Base-by-base conservation (phyloP, 2,113 vertebrate species). In the Pterocles gutturalis region DNA sequence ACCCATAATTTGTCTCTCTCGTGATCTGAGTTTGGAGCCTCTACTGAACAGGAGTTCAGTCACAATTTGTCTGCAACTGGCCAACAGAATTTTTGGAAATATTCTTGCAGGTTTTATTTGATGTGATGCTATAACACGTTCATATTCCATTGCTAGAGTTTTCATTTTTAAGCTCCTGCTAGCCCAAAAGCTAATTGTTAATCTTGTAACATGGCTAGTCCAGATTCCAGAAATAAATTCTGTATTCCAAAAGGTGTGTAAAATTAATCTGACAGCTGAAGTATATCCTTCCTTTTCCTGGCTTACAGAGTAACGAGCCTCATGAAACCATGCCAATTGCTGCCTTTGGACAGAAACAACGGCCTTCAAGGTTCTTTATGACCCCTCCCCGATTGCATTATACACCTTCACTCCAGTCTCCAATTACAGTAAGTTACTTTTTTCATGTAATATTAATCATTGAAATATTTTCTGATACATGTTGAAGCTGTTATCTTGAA, bases 281-380 rank as follows among this genome's bases (percentile, higher is more conserved):
- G 10, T 38, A 31, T 67, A 7, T 91, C 60, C 43, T 70, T 55
- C 24, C 28, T 94, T 81, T 87, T 58, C 45, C 24, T 96, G 48
- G 91, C 24, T 65, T 94, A 65, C 46, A 99, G 99, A 99, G 99
- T 93, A 99, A 99, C 2, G 99, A 99, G 91, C 99, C 99, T 94
- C 99, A 99, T 48, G 99, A 99, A 96, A 99, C 99, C 9, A 99
- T 99, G 99, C 99, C 99, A 41, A 99, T 99, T 77, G 98, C 99
- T 94, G 99, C 99, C 93, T 99, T 99, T 76, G 99, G 99, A 73
- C 99, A 99, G 97, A 99, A 99, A 96, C 99, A 99, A 43, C 98
- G 99, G 51, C 99, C 99, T 22, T 98, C 99, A 13, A 98, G 99
- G 77, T 99, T 99, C 97, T 98, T 99, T 91, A 98, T 99, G 98